Percentiles rank a stretch among this genome's conserved stretches.
phyloP scores from a whole-genome alignment of 2,888 invertebrate species.

The Diaperis boleti region DNA sequence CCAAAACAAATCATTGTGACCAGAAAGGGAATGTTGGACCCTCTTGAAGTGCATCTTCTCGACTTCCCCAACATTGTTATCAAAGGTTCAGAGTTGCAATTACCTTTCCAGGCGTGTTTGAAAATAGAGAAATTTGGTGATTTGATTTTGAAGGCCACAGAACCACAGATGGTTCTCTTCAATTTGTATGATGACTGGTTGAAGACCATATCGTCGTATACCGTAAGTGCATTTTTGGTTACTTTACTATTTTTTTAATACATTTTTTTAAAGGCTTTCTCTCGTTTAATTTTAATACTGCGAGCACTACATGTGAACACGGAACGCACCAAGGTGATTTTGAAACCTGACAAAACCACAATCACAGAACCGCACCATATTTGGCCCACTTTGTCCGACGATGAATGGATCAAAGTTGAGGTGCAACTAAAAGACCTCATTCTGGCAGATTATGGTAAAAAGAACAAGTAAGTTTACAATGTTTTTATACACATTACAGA shows the following conservation, averaged over 20 bases:
- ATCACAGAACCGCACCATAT: conserved; percentile 99
- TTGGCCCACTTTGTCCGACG: conserved; percentile 97
- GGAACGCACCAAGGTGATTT: conserved; percentile 96
- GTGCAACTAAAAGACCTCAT: conserved; percentile 98
- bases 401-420: conserved; percentile 99
- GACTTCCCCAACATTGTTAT: conserved; percentile 99
- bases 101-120: conserved; percentile 98
- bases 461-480: conserved; percentile 84
- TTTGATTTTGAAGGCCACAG: conserved; percentile 97
- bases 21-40: conserved; percentile 99
- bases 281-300: conserved; percentile 94
- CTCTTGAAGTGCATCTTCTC: conserved; percentile 98
- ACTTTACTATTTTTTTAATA: neutral
- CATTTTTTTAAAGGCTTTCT: conserved; percentile 80
- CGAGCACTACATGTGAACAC: conserved; percentile 99
- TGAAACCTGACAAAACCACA: conserved; percentile 99
- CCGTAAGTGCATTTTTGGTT: conserved; percentile 72
- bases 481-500: neutral
- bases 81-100: conserved; percentile 97
- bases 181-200: conserved; percentile 99
- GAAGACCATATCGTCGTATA: conserved; percentile 99
- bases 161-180: conserved; percentile 99
- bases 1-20: conserved; percentile 99
- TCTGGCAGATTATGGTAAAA: conserved; percentile 99
- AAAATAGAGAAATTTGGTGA: conserved; percentile 99